Evolutionary conservation across 2,888 invertebrate species (phyloP).

Genomic region (Drosophila histrio): DNA sequence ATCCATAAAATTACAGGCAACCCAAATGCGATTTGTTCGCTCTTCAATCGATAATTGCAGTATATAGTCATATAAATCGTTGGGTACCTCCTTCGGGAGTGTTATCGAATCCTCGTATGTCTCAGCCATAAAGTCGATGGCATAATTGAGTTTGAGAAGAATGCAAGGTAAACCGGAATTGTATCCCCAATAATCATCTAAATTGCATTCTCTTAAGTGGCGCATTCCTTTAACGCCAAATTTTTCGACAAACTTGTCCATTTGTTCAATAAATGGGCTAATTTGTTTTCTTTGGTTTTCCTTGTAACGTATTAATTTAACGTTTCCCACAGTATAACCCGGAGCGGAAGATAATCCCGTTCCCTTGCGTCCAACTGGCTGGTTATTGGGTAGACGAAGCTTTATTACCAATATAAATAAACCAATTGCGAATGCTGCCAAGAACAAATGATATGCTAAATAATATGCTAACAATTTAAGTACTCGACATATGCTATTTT

Average conservation of each 20-base stretch:
- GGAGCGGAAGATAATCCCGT: constrained; percentile 47
- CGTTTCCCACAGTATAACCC: constrained; percentile 16
- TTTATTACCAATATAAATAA: constrained; percentile 11
- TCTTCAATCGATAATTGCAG: constrained; percentile 34
- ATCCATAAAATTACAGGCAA: constrained; percentile 22
- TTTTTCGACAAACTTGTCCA: constrained; percentile 22
- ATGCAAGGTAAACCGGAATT: constrained; percentile 47
- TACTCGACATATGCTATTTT: neutral
- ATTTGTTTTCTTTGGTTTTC: constrained; percentile 12
- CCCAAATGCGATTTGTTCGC: constrained; percentile 58
- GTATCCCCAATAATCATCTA: constrained; percentile 59
- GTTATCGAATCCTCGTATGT: constrained; percentile 44
- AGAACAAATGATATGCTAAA: constrained; percentile 11
- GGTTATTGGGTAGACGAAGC: constrained; percentile 1
- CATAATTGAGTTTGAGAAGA: constrained; percentile 59
- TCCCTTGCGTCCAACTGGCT: constrained; percentile 27
- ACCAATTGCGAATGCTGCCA: constrained; percentile 11
- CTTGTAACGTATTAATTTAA: constrained; percentile 33
- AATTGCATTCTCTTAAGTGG: constrained; percentile 44
- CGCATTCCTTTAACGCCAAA: constrained; percentile 25
- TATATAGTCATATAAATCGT: constrained; percentile 37
- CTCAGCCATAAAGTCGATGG: constrained; percentile 29
- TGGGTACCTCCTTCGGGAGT: constrained; percentile 45
- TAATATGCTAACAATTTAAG: constrained; percentile 26
- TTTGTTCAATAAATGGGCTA: constrained; percentile 21